phyloP scores from a whole-genome alignment of 1,140 invertebrate species.

The Drosophila setifemur region DNA sequence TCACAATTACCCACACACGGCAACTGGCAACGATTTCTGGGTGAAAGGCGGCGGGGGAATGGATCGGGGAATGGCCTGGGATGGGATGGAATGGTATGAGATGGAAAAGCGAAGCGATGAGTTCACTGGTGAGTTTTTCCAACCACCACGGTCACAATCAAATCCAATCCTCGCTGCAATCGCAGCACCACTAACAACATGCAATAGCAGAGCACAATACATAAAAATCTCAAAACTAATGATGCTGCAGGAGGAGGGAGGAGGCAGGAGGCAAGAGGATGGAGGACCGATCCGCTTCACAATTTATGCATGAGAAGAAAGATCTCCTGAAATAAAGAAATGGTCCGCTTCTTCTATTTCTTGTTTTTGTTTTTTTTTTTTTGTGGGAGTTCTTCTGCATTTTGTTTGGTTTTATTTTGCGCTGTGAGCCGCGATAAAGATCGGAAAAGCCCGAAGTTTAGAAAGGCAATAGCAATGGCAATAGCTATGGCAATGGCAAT shows the following conservation, averaged over 20 bases:
- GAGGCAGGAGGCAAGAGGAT: conserved; percentile 4
- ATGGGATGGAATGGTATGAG: not conserved
- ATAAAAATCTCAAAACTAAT: conserved; percentile 72
- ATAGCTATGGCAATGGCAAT: conserved; percentile 20
- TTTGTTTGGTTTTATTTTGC: conserved; percentile 14
- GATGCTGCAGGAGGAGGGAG: conserved; percentile 29
- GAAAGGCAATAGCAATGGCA: conserved; percentile 62
- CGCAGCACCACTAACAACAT: conserved; percentile 42
- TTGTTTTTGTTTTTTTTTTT: conserved; percentile 20
- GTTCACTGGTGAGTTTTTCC: conserved; percentile 16
- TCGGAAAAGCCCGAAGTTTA: conserved; percentile 76
- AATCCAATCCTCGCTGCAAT: conserved; percentile 60
- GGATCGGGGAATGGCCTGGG: not conserved
- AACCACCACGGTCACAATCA: conserved; percentile 37
- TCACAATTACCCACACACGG: conserved; percentile 67
- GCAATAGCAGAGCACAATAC: conserved; percentile 46
- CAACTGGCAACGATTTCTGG: conserved; percentile 3
- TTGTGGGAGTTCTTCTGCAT: conserved; percentile 43
- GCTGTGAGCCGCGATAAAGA: conserved; percentile 56
- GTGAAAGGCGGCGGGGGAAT: not conserved
- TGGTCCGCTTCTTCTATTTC: conserved; percentile 52
- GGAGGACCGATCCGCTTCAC: conserved; percentile 28
- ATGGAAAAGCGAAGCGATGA: conserved; percentile 6
- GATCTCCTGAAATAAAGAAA: conserved; percentile 59
- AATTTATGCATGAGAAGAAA: conserved; percentile 78